phyloP scores from a whole-genome alignment of 2,888 invertebrate species.

The Lapara coniferarum region DNA sequence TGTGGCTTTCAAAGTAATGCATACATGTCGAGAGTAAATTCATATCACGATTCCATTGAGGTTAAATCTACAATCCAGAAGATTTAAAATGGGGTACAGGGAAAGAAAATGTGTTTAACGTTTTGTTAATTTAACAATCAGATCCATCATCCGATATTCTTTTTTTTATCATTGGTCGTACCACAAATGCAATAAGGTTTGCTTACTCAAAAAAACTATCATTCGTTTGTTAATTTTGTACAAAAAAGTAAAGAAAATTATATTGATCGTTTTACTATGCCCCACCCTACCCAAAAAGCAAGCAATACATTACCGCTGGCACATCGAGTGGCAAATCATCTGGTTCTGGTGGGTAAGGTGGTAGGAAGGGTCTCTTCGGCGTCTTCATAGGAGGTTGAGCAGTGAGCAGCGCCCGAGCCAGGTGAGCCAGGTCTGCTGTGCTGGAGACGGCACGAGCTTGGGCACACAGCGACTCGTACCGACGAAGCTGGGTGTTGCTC shows the following conservation, averaged over 20 bases:
- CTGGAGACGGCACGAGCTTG: constrained; percentile 91
- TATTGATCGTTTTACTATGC: constrained; percentile 26
- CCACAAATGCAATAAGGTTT: no score
- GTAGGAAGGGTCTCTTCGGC: constrained; percentile 86
- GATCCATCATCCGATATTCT: no score
- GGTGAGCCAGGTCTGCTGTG: constrained; percentile 88
- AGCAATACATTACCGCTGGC: constrained; percentile 60
- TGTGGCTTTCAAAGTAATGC: constrained; percentile 1
- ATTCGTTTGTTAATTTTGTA: no score
- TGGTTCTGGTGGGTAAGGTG: constrained; percentile 78
- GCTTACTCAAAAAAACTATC: no score
- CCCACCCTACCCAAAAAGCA: no score
- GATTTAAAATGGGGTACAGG: no score
- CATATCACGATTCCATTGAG: no score
- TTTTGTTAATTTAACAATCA: no score
- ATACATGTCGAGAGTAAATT: no score
- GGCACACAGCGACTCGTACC: constrained; percentile 91
- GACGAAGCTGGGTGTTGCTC: constrained; percentile 91
- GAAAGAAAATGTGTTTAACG: no score
- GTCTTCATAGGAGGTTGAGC: constrained; percentile 85
- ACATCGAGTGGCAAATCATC: constrained; percentile 76
- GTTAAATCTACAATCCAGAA: no score
- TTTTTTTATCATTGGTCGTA: no score
- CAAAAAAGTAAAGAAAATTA: background rate
- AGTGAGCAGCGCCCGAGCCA: constrained; percentile 91